Evolutionary conservation across 2,888 invertebrate genomes (phyloP), one percentile per base, ranked within the genome.

Genomic region (Melanostoma scalare): DNA sequence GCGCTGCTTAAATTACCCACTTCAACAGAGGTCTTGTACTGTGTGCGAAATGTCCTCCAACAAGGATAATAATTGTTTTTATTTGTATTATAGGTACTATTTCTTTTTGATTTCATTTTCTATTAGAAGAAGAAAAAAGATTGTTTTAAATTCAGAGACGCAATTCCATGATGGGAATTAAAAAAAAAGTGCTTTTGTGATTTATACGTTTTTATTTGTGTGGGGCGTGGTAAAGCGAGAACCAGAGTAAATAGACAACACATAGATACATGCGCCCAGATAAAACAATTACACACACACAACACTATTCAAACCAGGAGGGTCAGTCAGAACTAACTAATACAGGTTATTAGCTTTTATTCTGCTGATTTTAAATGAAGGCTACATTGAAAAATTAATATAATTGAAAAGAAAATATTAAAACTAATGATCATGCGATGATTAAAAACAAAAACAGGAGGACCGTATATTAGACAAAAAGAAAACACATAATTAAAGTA

Each of bases 11-110:
- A 80, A 71, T 50, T 79, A 76, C 60, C 73, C 79, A 85, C 38
- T 20, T 33, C 67, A 82, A 75, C 85, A 86, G 85, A 77, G 86
- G 84, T 85, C 75, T 80, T 80, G 85, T 84, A 78, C 80, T 85
- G 33, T 63, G 63, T 81, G 65, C 60, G 60, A 71, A 74, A 50
- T 69, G 68, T 79, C 74, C 69, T 68, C 48, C 73, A 75, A 6
- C 63, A 63, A 71, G 69, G 76, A 77, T 81, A 85, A 69, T 76
- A 71, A 77, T 74, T 85, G 73, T 76, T 85, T 72, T 85, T 71
- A 84, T 84, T 72, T 84, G 78, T 85, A 85, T 78, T 85, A 82
- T 85, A 82, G 78, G 74, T 77, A 78, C 69, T 74, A 48, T 78
- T 63, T 76, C 40, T 85, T 74, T 82, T 56, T 55, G 36, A 52